Base-by-base conservation (phyloP, 2,113 vertebrate species). In the Eretmochelys imbricata region DNA sequence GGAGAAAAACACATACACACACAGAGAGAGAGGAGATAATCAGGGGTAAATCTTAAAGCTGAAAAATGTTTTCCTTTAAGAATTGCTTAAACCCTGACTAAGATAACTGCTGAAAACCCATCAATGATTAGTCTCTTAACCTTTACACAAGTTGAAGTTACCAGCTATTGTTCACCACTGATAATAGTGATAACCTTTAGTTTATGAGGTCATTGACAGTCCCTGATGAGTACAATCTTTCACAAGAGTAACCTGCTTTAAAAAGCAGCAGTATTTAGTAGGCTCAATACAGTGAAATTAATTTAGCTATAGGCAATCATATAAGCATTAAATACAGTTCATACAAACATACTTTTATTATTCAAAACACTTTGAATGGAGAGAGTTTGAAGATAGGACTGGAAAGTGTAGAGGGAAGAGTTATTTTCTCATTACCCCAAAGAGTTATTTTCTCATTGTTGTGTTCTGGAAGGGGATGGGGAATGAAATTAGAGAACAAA, bases 161-260 rank as follows among this genome's bases (percentile, higher is more conserved):
- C 93, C 92, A 91, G 88, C 85, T 96, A 93, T 92, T 97, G 81
- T 93, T 98, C 22, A 0, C 25, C 50, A 75, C 69, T 86, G 93
- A 93, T 96, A 97, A 96, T 91, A 96, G 91, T 90, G 96, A 96
- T 94, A 97, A 96, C 90, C 92, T 95, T 97, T 96, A 94, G 97
- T 97, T 97, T 96, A 93, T 89, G 82, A 91, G 48, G 82, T 95
- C 92, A 96, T 83, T 96, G 96, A 94, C 85, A 96, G 85, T 87
- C 90, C 82, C 90, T 88, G 69, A 86, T 94, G 91, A 91, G 91
- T 46, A 48, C 1, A 2, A 81, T 62, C 93, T 96, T 95, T 94
- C 93, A 94, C 49, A 87, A 92, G 49, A 96, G 57, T 48, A 95
- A 89, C 6, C 29, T 50, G 49, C 82, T 95, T 96, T 46, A 91